phyloP scores from a whole-genome alignment of 2,888 invertebrate species.

The Dorcus hopei region DNA sequence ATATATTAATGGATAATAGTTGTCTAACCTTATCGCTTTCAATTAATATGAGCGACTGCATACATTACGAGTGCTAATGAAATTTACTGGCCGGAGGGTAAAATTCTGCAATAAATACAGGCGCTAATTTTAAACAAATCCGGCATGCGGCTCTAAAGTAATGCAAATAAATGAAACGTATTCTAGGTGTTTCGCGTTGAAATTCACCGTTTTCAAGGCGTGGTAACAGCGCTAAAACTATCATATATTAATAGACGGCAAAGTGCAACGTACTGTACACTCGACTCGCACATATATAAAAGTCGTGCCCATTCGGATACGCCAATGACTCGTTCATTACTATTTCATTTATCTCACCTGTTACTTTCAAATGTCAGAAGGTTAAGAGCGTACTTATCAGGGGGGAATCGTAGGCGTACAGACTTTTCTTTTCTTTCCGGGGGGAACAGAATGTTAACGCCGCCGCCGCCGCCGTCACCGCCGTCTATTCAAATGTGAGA shows the following conservation, averaged over 20 bases:
- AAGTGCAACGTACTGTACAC: slow-evolving; percentile 16
- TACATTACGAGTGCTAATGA: too few relatives aligned
- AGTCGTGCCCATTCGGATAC: neutral
- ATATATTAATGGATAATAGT: too few relatives aligned
- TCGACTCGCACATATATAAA: neutral
- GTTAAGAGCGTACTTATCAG: neutral
- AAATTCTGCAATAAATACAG: too few relatives aligned
- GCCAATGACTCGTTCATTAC: neutral
- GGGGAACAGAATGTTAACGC: neutral
- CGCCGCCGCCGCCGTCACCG: neutral
- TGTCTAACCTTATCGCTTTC: too few relatives aligned
- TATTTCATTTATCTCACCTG: neutral
- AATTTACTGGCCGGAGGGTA: too few relatives aligned
- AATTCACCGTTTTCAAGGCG: slow-evolving; percentile 1
- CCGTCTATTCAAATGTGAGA: neutral
- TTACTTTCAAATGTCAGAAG: neutral
- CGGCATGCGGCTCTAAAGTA: too few relatives aligned
- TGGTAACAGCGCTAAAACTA: slow-evolving; percentile 7
- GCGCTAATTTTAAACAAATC: too few relatives aligned
- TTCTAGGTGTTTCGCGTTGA: neutral
- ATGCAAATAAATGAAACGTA: too few relatives aligned
- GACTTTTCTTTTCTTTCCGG: neutral
- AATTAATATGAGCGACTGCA: too few relatives aligned
- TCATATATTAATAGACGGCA: slow-evolving; percentile 18
- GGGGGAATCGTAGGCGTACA: too few relatives aligned